phyloP scores from a whole-genome alignment of 2,113 vertebrate species.

The Microtus montanus region DNA sequence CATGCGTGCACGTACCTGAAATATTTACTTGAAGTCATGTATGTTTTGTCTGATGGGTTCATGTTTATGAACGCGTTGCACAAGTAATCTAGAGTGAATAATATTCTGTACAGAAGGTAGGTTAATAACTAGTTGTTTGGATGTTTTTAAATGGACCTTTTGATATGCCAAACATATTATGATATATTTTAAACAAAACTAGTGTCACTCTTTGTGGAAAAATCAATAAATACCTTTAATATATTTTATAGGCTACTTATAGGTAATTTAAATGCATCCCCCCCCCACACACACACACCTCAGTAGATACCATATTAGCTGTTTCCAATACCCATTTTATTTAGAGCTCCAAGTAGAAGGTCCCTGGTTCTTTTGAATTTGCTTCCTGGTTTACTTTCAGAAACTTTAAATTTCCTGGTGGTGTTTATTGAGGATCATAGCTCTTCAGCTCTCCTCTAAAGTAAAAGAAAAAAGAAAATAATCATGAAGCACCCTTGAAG shows the following conservation, averaged over 20 bases:
- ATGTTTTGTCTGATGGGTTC: neutral
- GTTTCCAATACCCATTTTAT: neutral
- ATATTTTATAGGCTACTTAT: neutral
- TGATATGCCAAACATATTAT: neutral
- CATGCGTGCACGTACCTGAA: accelerated
- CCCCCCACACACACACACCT: neutral
- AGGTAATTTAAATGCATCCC: neutral
- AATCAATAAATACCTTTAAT: neutral
- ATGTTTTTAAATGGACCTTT: neutral
- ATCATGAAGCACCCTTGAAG: neutral
- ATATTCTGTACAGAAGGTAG: neutral
- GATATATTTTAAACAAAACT: conserved; percentile 6
- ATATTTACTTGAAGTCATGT: neutral
- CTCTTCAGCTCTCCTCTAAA: neutral
- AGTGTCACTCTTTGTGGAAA: neutral
- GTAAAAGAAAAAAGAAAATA: neutral
- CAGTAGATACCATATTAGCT: neutral
- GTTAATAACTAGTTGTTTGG: neutral
- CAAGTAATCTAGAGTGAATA: conserved; percentile 20
- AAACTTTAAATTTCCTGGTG: neutral
- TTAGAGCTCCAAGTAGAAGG: neutral
- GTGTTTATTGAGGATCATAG: neutral
- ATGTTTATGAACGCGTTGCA: neutral
- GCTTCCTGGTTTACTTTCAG: neutral
- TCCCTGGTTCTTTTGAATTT: neutral